Conservation (phyloP, 1,140 invertebrate genomes). For the Asobara japonica region DNA sequence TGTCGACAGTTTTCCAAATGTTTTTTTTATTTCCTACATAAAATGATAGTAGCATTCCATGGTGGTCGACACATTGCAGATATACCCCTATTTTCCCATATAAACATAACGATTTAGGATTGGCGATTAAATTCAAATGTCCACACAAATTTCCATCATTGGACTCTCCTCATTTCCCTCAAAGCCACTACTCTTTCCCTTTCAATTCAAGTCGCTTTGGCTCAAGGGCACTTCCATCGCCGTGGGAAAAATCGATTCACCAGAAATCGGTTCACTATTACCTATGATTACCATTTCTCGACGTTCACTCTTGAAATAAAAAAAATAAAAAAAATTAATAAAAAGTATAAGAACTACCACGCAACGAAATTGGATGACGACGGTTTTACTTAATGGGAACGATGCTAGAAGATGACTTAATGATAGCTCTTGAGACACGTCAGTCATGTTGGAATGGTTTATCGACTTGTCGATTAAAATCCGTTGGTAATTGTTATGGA, state of each 20-base stretch:
- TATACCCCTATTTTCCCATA: no score
- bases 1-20: no score
- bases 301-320: neutral
- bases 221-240: neutral
- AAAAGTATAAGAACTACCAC: neutral
- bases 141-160: neutral
- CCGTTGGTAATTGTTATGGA: slow-evolving; percentile 1
- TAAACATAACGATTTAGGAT: no score
- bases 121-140: no score
- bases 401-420: slow-evolving; percentile 3
- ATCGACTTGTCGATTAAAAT: slow-evolving; percentile 4
- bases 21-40: no score
- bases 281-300: slow-evolving; percentile 7
- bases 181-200: neutral
- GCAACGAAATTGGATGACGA: slow-evolving; percentile 13
- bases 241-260: neutral
- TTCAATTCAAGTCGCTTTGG: neutral
- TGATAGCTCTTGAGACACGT: slow-evolving; percentile 12
- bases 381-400: slow-evolving; percentile 13
- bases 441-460: slow-evolving; percentile 7
- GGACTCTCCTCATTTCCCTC: neutral
- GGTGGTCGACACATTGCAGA: no score
- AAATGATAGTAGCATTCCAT: no score
- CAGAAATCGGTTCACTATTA: neutral
- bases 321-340: neutral